Evolutionary conservation across 2,888 invertebrate species (phyloP), one percentile per base, ranked within the genome.

Genomic region (Hydropsyche betteni): DNA sequence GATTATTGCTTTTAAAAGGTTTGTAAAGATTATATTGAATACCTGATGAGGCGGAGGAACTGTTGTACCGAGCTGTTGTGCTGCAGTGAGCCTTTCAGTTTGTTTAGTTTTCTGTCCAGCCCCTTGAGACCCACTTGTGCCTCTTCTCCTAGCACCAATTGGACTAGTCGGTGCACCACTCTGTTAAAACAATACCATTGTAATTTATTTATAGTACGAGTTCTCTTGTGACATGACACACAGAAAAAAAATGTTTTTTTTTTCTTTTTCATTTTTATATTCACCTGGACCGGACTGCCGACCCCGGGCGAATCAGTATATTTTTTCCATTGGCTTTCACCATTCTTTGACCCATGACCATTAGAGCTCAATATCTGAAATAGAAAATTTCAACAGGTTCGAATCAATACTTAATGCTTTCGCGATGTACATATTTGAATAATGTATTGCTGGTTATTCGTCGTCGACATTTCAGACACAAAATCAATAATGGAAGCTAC

Each of bases 271-370:
- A 58, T 16, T 58, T 16, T 24, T 58, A 55, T 12, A 38, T 73
- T 74, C 81, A 84, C 87, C 85, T 83, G 79, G 68, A 87, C 86
- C 34, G 90, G 90, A 78, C 89, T 87, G 38, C 90, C 90, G 64
- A 90, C 90, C 75, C 90, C 90, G 12, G 90, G 90, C 16, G 90
- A 90, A 82, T 90, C 90, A 38, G 89, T 90, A 81, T 90, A 90
- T 80, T 90, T 88, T 83, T 90, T 90, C 90, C 90, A 90, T 70
- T 90, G 90, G 76, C 87, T 87, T 77, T 88, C 88, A 36, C 83
- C 80, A 74, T 80, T 80, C 58, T 80, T 86, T 84, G 8, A 85
- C 81, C 77, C 78, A 77, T 76, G 77, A 10, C 80, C 86, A 83
- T 75, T 79, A n/a, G 79, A 68, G 34, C 69, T 78, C 69, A 79